phyloP scores from a whole-genome alignment of 2,113 vertebrate genomes.

The Bombycilla garrulus region DNA sequence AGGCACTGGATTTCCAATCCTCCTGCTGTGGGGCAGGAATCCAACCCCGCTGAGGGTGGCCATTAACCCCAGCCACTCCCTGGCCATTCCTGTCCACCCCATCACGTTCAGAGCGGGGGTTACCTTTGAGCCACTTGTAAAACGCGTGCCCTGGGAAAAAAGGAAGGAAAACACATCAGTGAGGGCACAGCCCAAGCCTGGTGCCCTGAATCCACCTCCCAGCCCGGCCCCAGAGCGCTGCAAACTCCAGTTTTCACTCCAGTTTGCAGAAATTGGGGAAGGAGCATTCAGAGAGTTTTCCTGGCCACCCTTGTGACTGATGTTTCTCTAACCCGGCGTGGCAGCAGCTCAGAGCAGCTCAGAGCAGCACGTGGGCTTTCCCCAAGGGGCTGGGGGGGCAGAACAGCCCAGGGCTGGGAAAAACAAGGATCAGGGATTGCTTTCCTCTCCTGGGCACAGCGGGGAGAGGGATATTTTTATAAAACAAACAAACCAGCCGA shows the following conservation, averaged over 20 bases:
- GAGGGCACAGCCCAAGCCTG: background rate
- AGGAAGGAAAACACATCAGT: slow-evolving; percentile 1
- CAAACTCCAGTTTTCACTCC: background rate
- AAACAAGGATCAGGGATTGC: background rate
- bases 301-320: background rate
- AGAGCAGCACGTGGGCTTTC: background rate
- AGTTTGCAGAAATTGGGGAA: background rate
- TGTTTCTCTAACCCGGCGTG: background rate
- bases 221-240: background rate
- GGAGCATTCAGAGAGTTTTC: background rate
- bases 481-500: background rate
- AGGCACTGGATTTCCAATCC: background rate
- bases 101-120: background rate
- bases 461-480: background rate
- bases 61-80: background rate
- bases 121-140: slow-evolving; percentile 92
- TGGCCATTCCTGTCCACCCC: background rate
- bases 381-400: background rate
- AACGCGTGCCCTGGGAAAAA: slow-evolving; percentile 82
- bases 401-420: background rate
- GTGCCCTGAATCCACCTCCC: background rate
- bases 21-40: background rate
- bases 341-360: background rate
- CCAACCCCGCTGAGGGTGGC: background rate
- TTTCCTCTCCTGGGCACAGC: background rate